Base-by-base conservation (phyloP, 37 sponge, comb jelly and placozoan genomes). In the Bolinopsis microptera region DNA sequence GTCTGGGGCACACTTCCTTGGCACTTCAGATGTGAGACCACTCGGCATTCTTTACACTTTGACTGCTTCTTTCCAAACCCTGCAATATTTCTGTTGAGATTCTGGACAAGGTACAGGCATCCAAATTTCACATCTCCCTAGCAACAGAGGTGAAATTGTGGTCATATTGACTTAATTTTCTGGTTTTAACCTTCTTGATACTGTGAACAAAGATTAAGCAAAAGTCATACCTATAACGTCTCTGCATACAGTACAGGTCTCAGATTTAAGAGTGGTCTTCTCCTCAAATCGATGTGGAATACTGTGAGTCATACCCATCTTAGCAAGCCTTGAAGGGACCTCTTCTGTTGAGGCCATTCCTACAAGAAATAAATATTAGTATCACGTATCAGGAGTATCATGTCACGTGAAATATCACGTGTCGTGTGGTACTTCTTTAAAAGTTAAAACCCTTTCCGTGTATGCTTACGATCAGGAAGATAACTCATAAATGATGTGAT, bases 281-380 rank as follows among this genome's bases (percentile, higher is more conserved):
- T 80, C 82, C 3, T 34, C 37, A 37, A 80, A 80, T 27, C 82
- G 82, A 37, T 80, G 82, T 13, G 82, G 82, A 8, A 80, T 80
- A 22, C 82, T 80, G 82, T 80, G 82, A 8, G 38, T 80, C 82
- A 80, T 80, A 1, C 82, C 82, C 35, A 35, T 80, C 5, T 80
- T 80, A 1, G 82, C 82, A 21, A 80, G 82, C 22, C 82, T 2
- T 8, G 82, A 36, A 8, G 82, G 82, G 1, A 80, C 82, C 23
- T 80, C 82, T 34, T 80, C 82, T 35, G 82, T 80, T 8, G 82
- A 18, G 61, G 61, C 9, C 61, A 48, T 48, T 48, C 61, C 75
- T 72, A n/a, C 31, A 72, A 72, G 18, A 5, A 2, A 30, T 21
- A 30, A 30, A 24, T 72, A n/a, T 72, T 72, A 24, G 75, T n/a